Evolutionary conservation across 1,140 invertebrate genomes (phyloP).

Genomic region (Leptoteleia sp.): DNA sequence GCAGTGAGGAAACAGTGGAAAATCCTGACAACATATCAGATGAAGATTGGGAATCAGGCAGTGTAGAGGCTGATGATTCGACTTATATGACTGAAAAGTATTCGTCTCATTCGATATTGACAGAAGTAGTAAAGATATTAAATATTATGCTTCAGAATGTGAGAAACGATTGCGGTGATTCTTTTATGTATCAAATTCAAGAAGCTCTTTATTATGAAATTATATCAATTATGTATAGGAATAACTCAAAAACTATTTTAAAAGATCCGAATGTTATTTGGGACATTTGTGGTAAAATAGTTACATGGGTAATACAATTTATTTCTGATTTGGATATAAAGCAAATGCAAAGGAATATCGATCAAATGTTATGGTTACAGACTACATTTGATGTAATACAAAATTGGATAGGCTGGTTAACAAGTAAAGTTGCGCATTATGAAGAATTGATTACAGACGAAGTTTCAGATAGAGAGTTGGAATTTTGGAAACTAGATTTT

Average conservation of each 20-base stretch:
- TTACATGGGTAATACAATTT: conserved; percentile 68
- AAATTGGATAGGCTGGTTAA: too few relatives aligned
- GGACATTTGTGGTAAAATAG: conserved; percentile 71
- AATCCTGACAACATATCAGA: too few relatives aligned
- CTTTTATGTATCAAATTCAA: conserved; percentile 14
- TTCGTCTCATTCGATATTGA: too few relatives aligned
- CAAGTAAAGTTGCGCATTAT: too few relatives aligned
- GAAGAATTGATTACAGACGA: conserved; percentile 32
- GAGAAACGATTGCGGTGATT: neutral
- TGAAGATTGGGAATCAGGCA: too few relatives aligned
- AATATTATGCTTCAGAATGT: conserved; percentile 2
- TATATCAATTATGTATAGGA: too few relatives aligned
- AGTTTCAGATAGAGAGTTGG: conserved; percentile 65
- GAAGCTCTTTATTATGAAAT: conserved; percentile 33
- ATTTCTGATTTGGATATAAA: conserved; percentile 59
- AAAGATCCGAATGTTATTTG: too few relatives aligned
- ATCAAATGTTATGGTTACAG: conserved; percentile 68
- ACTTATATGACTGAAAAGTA: too few relatives aligned
- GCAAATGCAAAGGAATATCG: conserved; percentile 63
- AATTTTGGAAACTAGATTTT: conserved; percentile 68
- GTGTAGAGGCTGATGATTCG: too few relatives aligned
- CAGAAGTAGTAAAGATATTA: conserved; percentile 13
- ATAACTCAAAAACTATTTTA: conserved; percentile 48
- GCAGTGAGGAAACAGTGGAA: too few relatives aligned
- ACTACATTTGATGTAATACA: conserved; percentile 50